Percentiles rank a stretch among this genome's conserved stretches.
Evolutionary conservation across 1,140 invertebrate genomes (phyloP).

Genomic region (Micrasema minimum): DNA sequence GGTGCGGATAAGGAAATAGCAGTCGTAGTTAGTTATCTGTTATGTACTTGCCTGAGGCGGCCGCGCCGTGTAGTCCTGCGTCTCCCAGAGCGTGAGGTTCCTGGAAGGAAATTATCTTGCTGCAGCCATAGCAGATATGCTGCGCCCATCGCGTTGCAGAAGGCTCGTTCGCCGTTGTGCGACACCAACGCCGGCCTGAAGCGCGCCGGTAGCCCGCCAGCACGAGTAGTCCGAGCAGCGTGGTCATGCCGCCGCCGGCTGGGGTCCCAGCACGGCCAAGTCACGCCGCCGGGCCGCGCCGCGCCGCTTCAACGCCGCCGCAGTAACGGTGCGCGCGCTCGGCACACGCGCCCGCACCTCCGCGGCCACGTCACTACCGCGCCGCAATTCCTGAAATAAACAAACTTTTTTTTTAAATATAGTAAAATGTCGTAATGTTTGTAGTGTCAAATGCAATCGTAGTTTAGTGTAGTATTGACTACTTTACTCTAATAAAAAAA

Average conservation of each 20-base stretch:
- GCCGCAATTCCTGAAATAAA: slow-evolving; percentile 33
- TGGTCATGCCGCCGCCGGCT: slow-evolving; percentile 85
- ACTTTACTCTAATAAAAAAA: too few relatives aligned
- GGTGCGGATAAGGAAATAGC: too few relatives aligned
- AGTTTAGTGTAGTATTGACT: too few relatives aligned
- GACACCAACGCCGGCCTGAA: slow-evolving; percentile 78
- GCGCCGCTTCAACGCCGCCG: slow-evolving; percentile 43
- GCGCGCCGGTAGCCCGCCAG: slow-evolving; percentile 76
- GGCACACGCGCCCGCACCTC: slow-evolving; percentile 38
- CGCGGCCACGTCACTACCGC: slow-evolving; percentile 47
- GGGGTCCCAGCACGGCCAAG: slow-evolving; percentile 89
- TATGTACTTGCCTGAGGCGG: slow-evolving; percentile 63
- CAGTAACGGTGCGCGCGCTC: slow-evolving; percentile 40
- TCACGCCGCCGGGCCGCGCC: slow-evolving; percentile 75
- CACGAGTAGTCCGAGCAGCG: slow-evolving; percentile 80
- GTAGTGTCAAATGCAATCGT: too few relatives aligned
- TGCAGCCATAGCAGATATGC: slow-evolving; percentile 85
- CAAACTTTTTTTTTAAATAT: neutral
- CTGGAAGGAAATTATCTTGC: slow-evolving; percentile 86
- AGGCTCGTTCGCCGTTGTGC: slow-evolving; percentile 78
- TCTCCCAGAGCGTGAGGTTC: slow-evolving; percentile 84
- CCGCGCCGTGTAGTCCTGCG: slow-evolving; percentile 79
- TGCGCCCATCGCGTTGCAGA: slow-evolving; percentile 81
- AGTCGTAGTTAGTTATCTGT: too few relatives aligned
- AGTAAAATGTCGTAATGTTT: neutral